phyloP scores from a whole-genome alignment of 2,113 vertebrate genomes.

The Nestor notabilis region DNA sequence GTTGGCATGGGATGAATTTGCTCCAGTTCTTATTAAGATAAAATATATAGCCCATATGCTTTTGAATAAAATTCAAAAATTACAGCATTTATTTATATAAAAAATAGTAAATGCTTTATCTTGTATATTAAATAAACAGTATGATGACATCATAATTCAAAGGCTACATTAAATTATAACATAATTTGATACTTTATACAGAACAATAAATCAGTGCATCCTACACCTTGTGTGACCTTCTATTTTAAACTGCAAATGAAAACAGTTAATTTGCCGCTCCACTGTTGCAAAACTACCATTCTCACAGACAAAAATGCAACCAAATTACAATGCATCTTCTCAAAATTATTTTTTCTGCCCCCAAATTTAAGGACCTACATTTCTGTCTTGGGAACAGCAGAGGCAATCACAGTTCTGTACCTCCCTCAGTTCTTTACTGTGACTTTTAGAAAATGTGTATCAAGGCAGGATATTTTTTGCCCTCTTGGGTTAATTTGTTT shows the following conservation, averaged over 20 bases:
- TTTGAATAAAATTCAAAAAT: not conserved
- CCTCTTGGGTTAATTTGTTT: constrained; percentile 30
- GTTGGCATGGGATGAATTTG: not conserved
- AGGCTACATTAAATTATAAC: constrained; percentile 13
- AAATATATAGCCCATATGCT: not conserved
- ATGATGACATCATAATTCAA: constrained; percentile 43
- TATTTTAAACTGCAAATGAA: constrained; percentile 56
- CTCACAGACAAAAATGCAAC: constrained; percentile 8
- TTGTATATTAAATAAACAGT: not conserved
- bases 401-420: not conserved
- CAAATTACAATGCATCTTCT: constrained; percentile 12
- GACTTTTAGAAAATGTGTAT: constrained; percentile 3
- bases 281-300: constrained; percentile 49
- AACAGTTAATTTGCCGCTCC: constrained; percentile 58
- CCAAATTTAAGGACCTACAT: not conserved
- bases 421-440: not conserved
- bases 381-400: not conserved
- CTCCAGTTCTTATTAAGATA: not conserved
- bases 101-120: not conserved
- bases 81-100: not conserved
- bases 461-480: constrained; percentile 14
- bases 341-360: constrained; percentile 23
- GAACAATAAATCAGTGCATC: constrained; percentile 37
- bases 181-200: constrained; percentile 25
- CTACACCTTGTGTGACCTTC: constrained; percentile 43